A percentile compares a stretch with the other conserved stretches of the same genome.
Conservation (phyloP, 2,888 invertebrate species). For the Chromoteleia sp. region DNA sequence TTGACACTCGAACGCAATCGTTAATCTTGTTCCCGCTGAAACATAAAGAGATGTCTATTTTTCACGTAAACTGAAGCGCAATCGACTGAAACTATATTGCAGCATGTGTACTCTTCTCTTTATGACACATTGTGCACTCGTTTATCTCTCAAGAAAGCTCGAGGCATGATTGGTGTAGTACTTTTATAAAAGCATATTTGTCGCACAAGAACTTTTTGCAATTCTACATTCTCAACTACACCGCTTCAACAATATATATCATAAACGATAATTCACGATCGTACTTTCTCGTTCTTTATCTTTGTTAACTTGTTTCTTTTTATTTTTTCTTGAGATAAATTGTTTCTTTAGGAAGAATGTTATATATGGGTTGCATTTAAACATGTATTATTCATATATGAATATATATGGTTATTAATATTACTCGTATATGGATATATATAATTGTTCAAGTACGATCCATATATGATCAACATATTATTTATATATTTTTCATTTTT, state of each 20-base stretch:
- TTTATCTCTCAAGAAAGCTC: slow-evolving; percentile 80
- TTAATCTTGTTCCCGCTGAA: slow-evolving; percentile 60
- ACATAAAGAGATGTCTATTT: slow-evolving; percentile 70
- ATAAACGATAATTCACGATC: slow-evolving; percentile 52
- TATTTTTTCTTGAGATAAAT: slow-evolving; percentile 11
- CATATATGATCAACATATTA: too few species aligned
- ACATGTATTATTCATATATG: neutral
- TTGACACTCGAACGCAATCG: slow-evolving; percentile 59
- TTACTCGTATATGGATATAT: too few species aligned
- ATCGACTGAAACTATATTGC: slow-evolving; percentile 71
- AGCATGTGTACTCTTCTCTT: slow-evolving; percentile 76
- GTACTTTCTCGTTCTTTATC: slow-evolving; percentile 24
- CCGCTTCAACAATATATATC: slow-evolving; percentile 62
- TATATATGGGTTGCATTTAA: neutral
- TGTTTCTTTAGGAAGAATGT: neutral
- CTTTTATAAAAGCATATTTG: slow-evolving; percentile 76
- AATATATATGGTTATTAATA: too few species aligned
- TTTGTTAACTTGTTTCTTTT: slow-evolving; percentile 15
- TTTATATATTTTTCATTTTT: too few species aligned
- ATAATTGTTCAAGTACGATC: too few species aligned
- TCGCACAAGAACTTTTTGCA: slow-evolving; percentile 74
- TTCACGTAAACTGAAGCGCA: slow-evolving; percentile 69
- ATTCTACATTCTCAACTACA: slow-evolving; percentile 67
- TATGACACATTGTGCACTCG: slow-evolving; percentile 75
- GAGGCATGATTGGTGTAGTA: slow-evolving; percentile 81